Percentiles rank a stretch among this genome's conserved stretches.
Evolutionary conservation across 2,888 invertebrate species (phyloP).

Genomic region (Alentia gelatinosa): DNA sequence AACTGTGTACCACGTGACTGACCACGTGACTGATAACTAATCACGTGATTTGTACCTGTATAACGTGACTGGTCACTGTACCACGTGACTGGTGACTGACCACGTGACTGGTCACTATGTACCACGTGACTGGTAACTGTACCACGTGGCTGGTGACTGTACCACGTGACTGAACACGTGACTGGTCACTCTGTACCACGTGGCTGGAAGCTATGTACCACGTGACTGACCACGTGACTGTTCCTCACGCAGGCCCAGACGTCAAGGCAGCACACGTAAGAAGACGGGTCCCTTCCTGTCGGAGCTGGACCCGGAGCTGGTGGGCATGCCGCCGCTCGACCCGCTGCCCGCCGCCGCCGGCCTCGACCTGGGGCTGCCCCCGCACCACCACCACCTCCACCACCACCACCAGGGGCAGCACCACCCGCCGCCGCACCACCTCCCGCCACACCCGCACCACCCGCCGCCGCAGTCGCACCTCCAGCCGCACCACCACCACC

Average conservation of each 20-base stretch:
- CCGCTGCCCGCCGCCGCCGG: conserved; percentile 4
- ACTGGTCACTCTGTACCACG: not conserved
- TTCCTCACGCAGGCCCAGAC: not conserved
- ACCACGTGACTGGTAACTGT: too few relatives aligned
- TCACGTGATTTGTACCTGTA: too few relatives aligned
- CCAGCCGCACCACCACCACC: not conserved
- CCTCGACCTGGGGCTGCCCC: not conserved
- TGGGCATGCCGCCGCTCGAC: not conserved
- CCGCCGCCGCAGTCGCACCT: not conserved
- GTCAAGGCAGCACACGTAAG: not conserved
- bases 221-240: not conserved
- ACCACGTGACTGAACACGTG: not conserved
- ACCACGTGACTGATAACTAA: not conserved
- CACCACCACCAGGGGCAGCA: not conserved
- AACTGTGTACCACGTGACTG: not conserved
- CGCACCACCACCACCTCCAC: not conserved
- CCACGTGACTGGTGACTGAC: not conserved
- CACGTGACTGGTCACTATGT: not conserved
- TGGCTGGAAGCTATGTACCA: not conserved
- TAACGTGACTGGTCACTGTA: not conserved
- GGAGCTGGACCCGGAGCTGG: conserved; percentile 74
- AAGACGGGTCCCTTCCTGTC: conserved; percentile 83
- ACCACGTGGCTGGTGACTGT: not conserved
- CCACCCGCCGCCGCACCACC: not conserved
- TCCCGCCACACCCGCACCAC: not conserved